Percentiles rank a stretch among this genome's conserved stretches.
Evolutionary conservation across 1,140 invertebrate species (phyloP).

Genomic region (Acromyrmex heyeri): DNA sequence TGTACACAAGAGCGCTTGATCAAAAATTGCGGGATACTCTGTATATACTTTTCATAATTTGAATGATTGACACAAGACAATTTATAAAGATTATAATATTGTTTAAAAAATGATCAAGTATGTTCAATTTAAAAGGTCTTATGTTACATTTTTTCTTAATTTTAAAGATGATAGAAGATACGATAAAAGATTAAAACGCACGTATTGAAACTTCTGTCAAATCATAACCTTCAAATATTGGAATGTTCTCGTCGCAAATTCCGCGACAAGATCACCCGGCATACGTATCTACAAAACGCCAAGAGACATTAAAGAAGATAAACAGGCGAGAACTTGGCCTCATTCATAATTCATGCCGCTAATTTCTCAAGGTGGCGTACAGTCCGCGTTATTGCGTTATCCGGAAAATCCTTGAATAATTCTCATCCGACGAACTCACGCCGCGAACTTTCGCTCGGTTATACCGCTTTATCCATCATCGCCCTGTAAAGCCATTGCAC

Average conservation of each 20-base stretch:
- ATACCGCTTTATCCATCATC: conserved; percentile 39
- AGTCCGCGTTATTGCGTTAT: conserved; percentile 75
- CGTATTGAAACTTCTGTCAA: neutral
- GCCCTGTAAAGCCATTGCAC: conserved; percentile 19
- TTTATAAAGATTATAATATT: neutral
- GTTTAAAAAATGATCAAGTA: neutral
- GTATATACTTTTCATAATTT: neutral
- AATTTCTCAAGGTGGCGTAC: conserved; percentile 72
- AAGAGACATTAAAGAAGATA: conserved; percentile 76
- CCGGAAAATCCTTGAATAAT: conserved; percentile 76
- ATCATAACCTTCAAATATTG: neutral
- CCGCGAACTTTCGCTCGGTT: conserved; percentile 62
- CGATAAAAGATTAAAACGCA: neutral
- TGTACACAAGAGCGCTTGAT: too few relatives aligned
- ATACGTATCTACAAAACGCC: conserved; percentile 46
- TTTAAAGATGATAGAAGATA: neutral
- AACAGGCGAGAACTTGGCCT: conserved; percentile 70
- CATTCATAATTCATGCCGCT: conserved; percentile 77
- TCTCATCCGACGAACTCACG: conserved; percentile 66
- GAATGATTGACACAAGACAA: neutral
- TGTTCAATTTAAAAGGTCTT: neutral
- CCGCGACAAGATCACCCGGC: conserved; percentile 9
- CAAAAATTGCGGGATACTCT: too few relatives aligned
- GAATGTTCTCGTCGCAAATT: neutral
- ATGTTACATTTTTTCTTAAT: neutral